phyloP scores from a whole-genome alignment of 2,888 invertebrate genomes.

The Volucella zonaria region DNA sequence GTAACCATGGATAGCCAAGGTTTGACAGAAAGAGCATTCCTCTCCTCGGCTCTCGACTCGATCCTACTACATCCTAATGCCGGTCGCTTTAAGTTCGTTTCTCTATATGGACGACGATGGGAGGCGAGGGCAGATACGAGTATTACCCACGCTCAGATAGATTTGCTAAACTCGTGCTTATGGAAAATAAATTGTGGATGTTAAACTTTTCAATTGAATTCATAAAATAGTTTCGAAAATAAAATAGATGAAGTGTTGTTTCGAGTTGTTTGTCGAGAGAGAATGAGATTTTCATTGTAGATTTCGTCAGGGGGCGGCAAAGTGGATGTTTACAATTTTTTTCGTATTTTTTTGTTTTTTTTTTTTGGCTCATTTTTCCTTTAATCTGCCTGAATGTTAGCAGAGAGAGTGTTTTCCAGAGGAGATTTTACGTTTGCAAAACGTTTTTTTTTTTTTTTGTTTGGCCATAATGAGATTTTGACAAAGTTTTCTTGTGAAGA shows the following conservation, averaged over 20 bases:
- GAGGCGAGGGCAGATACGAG: not conserved
- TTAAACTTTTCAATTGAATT: conserved; percentile 74
- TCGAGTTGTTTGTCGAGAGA: conserved; percentile 62
- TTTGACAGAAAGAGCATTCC: conserved; percentile 36
- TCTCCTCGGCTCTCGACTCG: conserved; percentile 2
- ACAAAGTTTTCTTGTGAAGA: conserved; percentile 31
- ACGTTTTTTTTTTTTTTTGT: conserved; percentile 7
- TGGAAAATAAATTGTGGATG: conserved; percentile 73
- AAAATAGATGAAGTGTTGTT: conserved; percentile 72
- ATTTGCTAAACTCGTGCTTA: conserved; percentile 70
- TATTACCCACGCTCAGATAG: conserved; percentile 31
- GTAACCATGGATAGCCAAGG: conserved; percentile 24
- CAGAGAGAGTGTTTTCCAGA: conserved; percentile 4
- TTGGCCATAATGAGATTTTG: conserved; percentile 47
- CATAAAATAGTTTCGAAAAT: conserved; percentile 72
- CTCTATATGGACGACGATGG: not conserved
- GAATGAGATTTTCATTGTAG: conserved; percentile 56
- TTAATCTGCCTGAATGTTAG: not conserved
- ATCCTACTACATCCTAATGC: not conserved
- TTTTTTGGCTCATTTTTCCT: not conserved
- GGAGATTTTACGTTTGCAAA: conserved; percentile 15
- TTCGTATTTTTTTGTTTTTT: not conserved
- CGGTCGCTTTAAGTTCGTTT: conserved; percentile 1
- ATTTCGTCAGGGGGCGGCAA: conserved; percentile 23
- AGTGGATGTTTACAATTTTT: conserved; percentile 19